Base-by-base conservation (phyloP, 2,888 invertebrate genomes). In the Oeneis ivallda region DNA sequence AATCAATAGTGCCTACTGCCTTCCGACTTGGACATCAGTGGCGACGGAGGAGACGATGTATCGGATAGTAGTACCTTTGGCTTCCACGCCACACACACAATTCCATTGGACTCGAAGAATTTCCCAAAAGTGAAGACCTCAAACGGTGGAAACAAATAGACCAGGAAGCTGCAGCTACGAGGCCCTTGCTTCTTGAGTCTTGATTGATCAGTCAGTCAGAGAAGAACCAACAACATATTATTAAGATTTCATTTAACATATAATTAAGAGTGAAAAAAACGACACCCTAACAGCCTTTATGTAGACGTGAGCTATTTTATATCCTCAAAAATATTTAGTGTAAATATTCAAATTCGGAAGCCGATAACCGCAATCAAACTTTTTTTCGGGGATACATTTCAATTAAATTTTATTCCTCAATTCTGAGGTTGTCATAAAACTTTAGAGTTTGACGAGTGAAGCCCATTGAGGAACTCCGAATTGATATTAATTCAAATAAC, bases 401-500 rank as follows among this genome's bases (percentile, higher is more conserved):
- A 92, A 92, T 92, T 92, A 91, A 92, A 89, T 90, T 92, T 92
- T 91, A 92, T 92, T 89, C 84, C 87, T 87, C 89, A 85, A 87
- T 89, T 85, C 89, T 84, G 88, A 84, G 88, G 83, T 85, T 80
- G 86, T 87, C 89, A 86, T 92, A 92, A 92, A 92, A 90, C 82
- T 91, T 90, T 90, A 92, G 87, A 87, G 88, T 90, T 87, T 85
- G 91, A 92, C 89, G 86, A 90, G 91, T 91, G 85, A 91, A 91
- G 87, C 88, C 92, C 92, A 92, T 91, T 92, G 91, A 92, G 90
- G 83, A 90, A 89, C 89, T 89, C 89, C 85, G 91, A 87, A 91
- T 91, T 89, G 90, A 92, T 91, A 92, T 91, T 90, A 92, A 92
- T 92, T 91, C 92, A 92, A 92, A 92, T 92, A 92, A 91, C 87